These are phyloP conservation scores for Lasius platythorax DNA, from an alignment of 2,888 invertebrate species.

Conservation along the genomic window DNA sequence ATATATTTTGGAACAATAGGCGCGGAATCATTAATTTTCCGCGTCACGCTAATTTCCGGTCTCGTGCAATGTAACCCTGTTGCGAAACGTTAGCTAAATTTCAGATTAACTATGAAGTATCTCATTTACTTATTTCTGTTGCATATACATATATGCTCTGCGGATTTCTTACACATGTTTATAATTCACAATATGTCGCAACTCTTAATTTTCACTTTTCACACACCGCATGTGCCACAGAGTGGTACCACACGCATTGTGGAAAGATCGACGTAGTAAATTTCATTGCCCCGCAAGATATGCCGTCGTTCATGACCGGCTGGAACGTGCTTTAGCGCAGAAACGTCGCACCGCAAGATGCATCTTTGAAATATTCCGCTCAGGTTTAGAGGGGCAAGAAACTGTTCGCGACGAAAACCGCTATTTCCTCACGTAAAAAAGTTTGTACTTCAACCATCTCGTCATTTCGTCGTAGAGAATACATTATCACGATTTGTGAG, in stretches of 20 bases:
- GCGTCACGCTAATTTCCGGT: constrained; percentile 16
- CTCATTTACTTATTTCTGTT: neutral
- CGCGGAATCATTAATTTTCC: constrained; percentile 24
- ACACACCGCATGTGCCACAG: neutral
- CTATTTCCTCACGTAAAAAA: constrained; percentile 11
- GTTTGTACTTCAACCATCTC: constrained; percentile 5
- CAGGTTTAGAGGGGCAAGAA: constrained; percentile 8
- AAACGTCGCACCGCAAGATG: neutral
- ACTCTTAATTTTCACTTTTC: neutral
- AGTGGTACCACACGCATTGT: neutral
- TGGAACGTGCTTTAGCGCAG: constrained; percentile 37
- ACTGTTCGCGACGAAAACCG: constrained; percentile 22
- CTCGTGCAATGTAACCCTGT: neutral
- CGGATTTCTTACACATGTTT: constrained; percentile 3
- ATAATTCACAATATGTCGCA: constrained; percentile 12
- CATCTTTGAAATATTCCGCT: constrained; percentile 40
- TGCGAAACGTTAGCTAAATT: neutral
- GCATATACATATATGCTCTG: too few relatives aligned
- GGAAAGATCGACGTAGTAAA: constrained; percentile 37
- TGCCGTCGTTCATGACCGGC: constrained; percentile 24
- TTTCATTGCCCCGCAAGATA: constrained; percentile 34
- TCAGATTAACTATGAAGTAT: neutral
- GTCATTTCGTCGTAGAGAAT: neutral
- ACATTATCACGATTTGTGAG: neutral
- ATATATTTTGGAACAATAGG: constrained; percentile 35